Percentiles rank a stretch among this genome's conserved stretches.
phyloP scores from a whole-genome alignment of 2,888 invertebrate genomes.

The Parthenolecanium corni region DNA sequence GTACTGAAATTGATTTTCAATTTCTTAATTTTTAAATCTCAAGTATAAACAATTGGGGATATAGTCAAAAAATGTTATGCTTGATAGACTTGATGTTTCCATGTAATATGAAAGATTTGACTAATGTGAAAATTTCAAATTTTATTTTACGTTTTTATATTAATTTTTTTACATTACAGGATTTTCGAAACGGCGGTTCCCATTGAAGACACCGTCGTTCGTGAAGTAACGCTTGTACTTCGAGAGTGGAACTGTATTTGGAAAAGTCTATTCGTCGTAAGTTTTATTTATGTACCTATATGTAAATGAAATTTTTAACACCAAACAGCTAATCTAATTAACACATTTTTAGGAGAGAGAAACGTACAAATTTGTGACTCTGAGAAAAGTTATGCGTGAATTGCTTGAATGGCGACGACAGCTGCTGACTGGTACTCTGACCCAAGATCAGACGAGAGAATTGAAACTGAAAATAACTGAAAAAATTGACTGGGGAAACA shows the following conservation, averaged over 20 bases:
- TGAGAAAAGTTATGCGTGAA: conserved; percentile 82
- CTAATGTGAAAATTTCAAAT: conserved; percentile 31
- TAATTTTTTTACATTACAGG: conserved; percentile 35
- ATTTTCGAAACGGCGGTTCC: conserved; percentile 56
- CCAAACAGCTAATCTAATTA: neutral
- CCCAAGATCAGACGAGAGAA: conserved; percentile 81
- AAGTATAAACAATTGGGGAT: no score
- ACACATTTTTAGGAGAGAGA: conserved; percentile 57
- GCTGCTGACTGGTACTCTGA: conserved; percentile 74
- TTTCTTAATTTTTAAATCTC: no score
- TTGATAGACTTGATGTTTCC: no score
- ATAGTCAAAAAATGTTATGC: no score
- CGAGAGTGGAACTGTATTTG: conserved; percentile 89
- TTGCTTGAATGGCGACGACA: conserved; percentile 74
- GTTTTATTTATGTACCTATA: no score
- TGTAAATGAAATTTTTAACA: neutral
- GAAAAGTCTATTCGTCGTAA: conserved; percentile 83
- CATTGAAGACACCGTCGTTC: conserved; percentile 77
- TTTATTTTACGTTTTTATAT: neutral
- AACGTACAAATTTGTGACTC: conserved; percentile 69
- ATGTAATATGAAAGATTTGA: no score
- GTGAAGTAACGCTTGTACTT: conserved; percentile 79
- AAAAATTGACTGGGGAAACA: conserved; percentile 92
- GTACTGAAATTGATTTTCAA: no score
- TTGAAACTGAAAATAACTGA: conserved; percentile 74